These are phyloP conservation scores for Rotaria socialis DNA, from an alignment of 2,888 invertebrate species.

Conservation along the genomic window DNA sequence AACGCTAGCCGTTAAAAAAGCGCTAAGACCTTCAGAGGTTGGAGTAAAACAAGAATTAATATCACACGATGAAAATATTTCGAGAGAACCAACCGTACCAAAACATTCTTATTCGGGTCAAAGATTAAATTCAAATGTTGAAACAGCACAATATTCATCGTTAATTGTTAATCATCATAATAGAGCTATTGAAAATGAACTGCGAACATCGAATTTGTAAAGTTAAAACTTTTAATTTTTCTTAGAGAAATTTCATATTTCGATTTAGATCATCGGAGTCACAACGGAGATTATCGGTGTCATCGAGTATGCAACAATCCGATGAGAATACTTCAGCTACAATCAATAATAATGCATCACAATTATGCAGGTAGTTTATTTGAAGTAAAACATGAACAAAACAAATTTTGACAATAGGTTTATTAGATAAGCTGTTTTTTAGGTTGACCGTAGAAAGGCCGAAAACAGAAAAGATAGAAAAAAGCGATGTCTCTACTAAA, in stretches of 20 bases:
- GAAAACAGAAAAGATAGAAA: too few species aligned
- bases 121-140: background rate
- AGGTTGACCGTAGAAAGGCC: too few species aligned
- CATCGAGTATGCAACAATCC: background rate
- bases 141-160: constrained; percentile 3
- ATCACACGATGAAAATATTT: background rate
- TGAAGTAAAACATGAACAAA: background rate
- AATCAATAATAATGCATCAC: background rate
- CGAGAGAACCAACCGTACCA: background rate
- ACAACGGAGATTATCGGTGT: background rate
- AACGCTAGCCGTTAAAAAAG: background rate
- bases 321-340: background rate
- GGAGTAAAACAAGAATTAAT: background rate
- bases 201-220: background rate
- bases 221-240: background rate
- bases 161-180: background rate
- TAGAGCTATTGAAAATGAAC: background rate
- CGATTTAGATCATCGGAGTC: background rate
- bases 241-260: background rate
- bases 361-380: background rate
- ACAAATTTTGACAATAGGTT: too few species aligned
- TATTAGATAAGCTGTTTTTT: too few species aligned
- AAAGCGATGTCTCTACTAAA: too few species aligned
- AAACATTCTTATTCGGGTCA: background rate
- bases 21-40: background rate